Evolutionary conservation across 2,888 invertebrate species (phyloP), one percentile per base, ranked within the genome.

Genomic region (Hirtodrosophila duncani): DNA sequence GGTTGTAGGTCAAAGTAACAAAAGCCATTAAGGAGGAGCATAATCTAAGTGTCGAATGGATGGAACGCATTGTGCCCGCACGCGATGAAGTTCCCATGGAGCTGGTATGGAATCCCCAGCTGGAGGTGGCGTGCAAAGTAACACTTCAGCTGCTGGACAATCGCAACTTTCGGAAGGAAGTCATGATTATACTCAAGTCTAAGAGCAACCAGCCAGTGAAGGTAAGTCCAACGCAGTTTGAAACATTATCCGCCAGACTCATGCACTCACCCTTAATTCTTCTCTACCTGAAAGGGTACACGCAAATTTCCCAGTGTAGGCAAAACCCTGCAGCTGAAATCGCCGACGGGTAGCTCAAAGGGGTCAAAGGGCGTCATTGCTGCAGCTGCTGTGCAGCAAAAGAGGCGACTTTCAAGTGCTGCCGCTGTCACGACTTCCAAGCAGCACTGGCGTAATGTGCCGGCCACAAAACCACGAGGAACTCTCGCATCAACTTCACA

Each of bases 161-260:
- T 53, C 88, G 89, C 45, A 89, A 90, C 62, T 90, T 92, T 37
- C 89, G 91, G 77, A 91, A 91, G 86, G 92, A 93, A 78, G 88
- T 93, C 3, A 88, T 90, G 62, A 85, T 92, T 3, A 89, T 90
- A 4, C 88, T 92, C 9, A 92, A 92, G 81, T 89, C 91, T 34
- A 75, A 89, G 14, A 71, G 74, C 23, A 83, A 70, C 20, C 84
- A 83, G 59, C 72, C 75, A 13, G 27, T 52, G 10, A 86, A 78
- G 77, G 84, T 84, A 57, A 61, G 56, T 11, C 3, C 1, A n/a
- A n/a, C n/a, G n/a, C n/a, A n/a, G n/a, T n/a, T n/a, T 4, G 0
- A 1, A 14, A 5, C 8, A 6, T 17, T 43, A 7, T 6, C 9
- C 9, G 10, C 6, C 10, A 18, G 24, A 31, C 30, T n/a, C 7